Evolutionary conservation across 2,888 invertebrate genomes (phyloP), one percentile per base, ranked within the genome.

Genomic region (Schizaphis graminum): DNA sequence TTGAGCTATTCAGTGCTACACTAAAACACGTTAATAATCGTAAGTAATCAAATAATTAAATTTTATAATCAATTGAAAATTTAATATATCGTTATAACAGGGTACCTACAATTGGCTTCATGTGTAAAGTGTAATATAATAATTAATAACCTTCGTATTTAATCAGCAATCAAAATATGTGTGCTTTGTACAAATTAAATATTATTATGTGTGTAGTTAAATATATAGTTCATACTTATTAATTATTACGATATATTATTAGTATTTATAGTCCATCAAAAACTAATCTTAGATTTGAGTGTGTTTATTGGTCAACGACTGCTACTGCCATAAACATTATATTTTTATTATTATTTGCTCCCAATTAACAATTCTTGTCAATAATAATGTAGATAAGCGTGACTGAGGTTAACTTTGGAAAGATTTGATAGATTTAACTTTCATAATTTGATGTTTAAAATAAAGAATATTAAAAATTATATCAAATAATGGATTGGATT

Each of bases 151-250:
- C n/a, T 16, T 67, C 16, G n/a, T 5, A n/a, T 67, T 67, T 67
- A 67, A 67, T 67, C 67, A 67, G 67, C n/a, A 16, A n/a, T 67
- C 67, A 67, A 67, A 67, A 67, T n/a, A 67, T 67, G n/a, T 67
- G 13, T 5, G 67, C 13, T 67, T 67, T 67, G n/a, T 67, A n/a
- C 67, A 67, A 67, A 67, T 67, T n/a, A n/a, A 67, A 67, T n/a
- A 67, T n/a, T n/a, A 67, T 67, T n/a, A n/a, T 67, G n/a, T 67
- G n/a, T n/a, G 57, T 1, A n/a, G n/a, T 67, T n/a, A 67, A 67
- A 67, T 5, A n/a, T 16, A 67, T n/a, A 16, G 13, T n/a, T 13
- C 61, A 7, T 57, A 26, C 57, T 57, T 57, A 8, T 26, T 57
- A 57, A 1, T n/a, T 67, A 5, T n/a, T n/a, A n/a, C 67, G 16